Base-by-base conservation (phyloP, 2,113 vertebrate genomes). In the Bufo gargarizans region DNA sequence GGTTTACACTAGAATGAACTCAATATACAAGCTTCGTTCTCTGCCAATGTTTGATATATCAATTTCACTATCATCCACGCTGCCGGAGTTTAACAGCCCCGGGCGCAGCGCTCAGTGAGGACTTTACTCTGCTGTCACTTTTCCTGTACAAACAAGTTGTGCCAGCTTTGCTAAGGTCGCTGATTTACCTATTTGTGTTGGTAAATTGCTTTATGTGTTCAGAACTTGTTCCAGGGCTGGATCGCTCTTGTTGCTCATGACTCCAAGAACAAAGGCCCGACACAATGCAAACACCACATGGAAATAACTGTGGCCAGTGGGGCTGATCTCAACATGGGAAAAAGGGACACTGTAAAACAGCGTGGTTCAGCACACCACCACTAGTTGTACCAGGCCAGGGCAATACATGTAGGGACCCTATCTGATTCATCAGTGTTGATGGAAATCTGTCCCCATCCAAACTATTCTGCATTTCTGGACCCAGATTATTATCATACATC, bases 21-120 rank as follows among this genome's bases (percentile, higher is more conserved):
- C 11, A 50, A 84, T 84, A 33, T 22, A 67, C 20, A 53, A 53
- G 81, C 19, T 61, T 19, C 78, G 10, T 22, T 69, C 81, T 20
- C 4, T 56, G 82, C 82, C 47, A 69, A 22, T 33, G 63, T 84
- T 84, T 84, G 13, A 53, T 55, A 71, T 67, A 83, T 83, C 82
- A 53, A 55, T 83, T 53, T 83, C 82, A 83, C 82, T 83, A 83
- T 83, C 82, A 83, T 83, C 49, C 22, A 22, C 47, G 63, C 61
- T 80, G 55, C 77, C 45, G 14, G 33, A 16, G 63, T 53, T 22
- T 67, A 50, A 50, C 20, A 69, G 33, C 63, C 63, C 33, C 47
- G 14, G n/a, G 49, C 63, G 33, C 81, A n/a, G 45, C 4, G 47
- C 63, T 69, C 47, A 33, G 7, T 16, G 12, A 55, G 22, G n/a